These are phyloP conservation scores for Drosophila repleta DNA, from an alignment of 1,140 invertebrate species.

Conservation along the genomic window DNA sequence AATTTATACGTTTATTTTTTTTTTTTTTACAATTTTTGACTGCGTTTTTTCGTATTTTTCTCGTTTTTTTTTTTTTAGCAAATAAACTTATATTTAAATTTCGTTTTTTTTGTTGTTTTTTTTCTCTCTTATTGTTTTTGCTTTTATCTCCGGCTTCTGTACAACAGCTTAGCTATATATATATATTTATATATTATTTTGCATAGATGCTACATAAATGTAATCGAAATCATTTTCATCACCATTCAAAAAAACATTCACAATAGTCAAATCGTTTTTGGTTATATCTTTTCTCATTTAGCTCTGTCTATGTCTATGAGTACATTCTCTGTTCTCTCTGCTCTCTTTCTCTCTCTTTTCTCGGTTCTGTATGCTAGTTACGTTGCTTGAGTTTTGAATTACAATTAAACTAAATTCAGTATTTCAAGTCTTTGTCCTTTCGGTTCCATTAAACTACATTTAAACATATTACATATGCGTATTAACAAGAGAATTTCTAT, in stretches of 20 bases:
- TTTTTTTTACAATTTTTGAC: conserved; percentile 28
- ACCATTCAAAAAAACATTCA: conserved; percentile 54
- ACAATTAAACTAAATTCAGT: conserved; percentile 61
- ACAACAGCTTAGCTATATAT: conserved; percentile 29
- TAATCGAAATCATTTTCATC: conserved; percentile 45
- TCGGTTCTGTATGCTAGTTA: conserved; percentile 34
- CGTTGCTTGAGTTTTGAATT: conserved; percentile 53
- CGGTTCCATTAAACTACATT: conserved; percentile 2
- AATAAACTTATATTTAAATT: conserved; percentile 49
- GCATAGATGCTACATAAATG: conserved; percentile 32
- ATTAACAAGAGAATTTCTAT: conserved; percentile 40
- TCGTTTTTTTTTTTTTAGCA: conserved; percentile 46
- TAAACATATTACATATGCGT: conserved; percentile 31
- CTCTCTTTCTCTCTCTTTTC: too few relatives aligned
- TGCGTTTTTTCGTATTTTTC: conserved; percentile 32
- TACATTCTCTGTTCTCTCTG: conserved; percentile 11
- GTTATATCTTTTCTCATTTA: conserved; percentile 28
- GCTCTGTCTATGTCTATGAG: conserved; percentile 27
- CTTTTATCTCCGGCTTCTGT: conserved; percentile 24
- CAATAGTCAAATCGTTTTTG: conserved; percentile 35
- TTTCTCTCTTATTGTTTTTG: conserved; percentile 27
- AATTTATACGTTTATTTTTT: conserved; percentile 52
- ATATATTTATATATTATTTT: background rate
- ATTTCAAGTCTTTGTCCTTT: too few relatives aligned
- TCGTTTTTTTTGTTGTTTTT: conserved; percentile 1